phyloP scores from a whole-genome alignment of 2,888 invertebrate genomes.

The Panzeria rudis region DNA sequence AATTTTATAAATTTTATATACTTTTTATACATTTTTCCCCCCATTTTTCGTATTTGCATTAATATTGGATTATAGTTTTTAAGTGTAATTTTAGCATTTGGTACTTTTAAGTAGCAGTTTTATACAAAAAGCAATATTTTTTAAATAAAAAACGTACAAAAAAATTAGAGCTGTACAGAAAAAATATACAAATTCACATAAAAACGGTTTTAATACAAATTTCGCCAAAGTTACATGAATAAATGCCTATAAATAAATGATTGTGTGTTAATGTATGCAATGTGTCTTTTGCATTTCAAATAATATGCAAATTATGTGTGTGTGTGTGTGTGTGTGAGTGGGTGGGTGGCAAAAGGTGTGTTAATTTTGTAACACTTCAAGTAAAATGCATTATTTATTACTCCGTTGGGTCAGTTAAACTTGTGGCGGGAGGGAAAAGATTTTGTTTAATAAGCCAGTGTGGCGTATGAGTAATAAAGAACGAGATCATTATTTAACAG shows the following conservation, averaged over 20 bases:
- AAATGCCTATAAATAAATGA: conserved; percentile 48
- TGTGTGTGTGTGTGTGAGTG: too few relatives aligned
- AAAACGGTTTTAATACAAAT: conserved; percentile 25
- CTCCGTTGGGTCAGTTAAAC: conserved; percentile 42
- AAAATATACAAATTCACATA: background rate
- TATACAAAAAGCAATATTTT: conserved; percentile 8
- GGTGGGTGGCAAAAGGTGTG: conserved; percentile 48
- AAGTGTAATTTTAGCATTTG: conserved; percentile 20
- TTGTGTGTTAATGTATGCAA: conserved; percentile 6
- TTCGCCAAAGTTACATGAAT: conserved; percentile 22
- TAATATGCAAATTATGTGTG: conserved; percentile 61
- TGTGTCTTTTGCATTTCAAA: conserved; percentile 48
- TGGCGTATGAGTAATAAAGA: conserved; percentile 46
- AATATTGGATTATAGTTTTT: conserved; percentile 2
- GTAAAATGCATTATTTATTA: conserved; percentile 61
- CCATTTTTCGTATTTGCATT: conserved; percentile 3
- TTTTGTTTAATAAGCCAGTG: conserved; percentile 45
- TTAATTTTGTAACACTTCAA: conserved; percentile 61
- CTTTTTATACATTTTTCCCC: background rate
- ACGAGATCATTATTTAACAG: conserved; percentile 1
- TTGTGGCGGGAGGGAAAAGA: background rate
- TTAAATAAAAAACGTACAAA: background rate
- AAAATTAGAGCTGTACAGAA: background rate
- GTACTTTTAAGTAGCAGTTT: conserved; percentile 46
- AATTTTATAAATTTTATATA: conserved; percentile 7